Percentiles rank a stretch among this genome's conserved stretches.
Evolutionary conservation across 92 coral and sea anemone species (phyloP).

Genomic region (Micromussa lordhowensis): DNA sequence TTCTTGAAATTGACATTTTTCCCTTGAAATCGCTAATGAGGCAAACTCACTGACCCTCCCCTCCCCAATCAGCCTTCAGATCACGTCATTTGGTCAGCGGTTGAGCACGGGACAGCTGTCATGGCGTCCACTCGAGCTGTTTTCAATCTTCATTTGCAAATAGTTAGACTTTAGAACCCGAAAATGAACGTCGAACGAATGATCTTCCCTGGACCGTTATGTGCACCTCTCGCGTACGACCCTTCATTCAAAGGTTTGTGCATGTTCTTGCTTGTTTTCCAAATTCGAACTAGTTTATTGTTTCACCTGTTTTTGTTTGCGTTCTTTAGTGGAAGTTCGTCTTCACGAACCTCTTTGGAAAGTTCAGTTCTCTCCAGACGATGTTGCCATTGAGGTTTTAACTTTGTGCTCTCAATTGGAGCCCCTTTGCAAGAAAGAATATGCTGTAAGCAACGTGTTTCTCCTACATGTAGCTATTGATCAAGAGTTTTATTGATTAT

Average conservation of each 20-base stretch:
- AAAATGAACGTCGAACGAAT: constrained; percentile 73
- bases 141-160: constrained; percentile 11
- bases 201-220: constrained; percentile 68
- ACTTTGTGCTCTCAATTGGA: constrained; percentile 95
- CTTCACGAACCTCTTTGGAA: constrained; percentile 98
- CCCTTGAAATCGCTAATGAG: too few species aligned
- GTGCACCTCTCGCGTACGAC: constrained; percentile 87
- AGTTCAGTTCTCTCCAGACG: constrained; percentile 90
- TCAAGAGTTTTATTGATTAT: neutral
- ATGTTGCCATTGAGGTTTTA: constrained; percentile 91
- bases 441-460: constrained; percentile 63
- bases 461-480: neutral
- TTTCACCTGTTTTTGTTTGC: neutral
- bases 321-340: constrained; percentile 83
- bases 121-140: constrained; percentile 17
- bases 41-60: neutral
- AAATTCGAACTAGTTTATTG: too few species aligned
- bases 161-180: neutral
- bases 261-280: neutral
- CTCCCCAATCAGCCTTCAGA: neutral
- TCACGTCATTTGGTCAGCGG: neutral
- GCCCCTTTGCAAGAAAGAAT: constrained; percentile 88
- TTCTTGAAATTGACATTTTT: too few species aligned
- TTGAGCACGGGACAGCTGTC: constrained; percentile 9
- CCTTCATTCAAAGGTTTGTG: constrained; percentile 93